Evolutionary conservation across 2,113 vertebrate genomes (phyloP).

Genomic region (Acanthisitta chloris): DNA sequence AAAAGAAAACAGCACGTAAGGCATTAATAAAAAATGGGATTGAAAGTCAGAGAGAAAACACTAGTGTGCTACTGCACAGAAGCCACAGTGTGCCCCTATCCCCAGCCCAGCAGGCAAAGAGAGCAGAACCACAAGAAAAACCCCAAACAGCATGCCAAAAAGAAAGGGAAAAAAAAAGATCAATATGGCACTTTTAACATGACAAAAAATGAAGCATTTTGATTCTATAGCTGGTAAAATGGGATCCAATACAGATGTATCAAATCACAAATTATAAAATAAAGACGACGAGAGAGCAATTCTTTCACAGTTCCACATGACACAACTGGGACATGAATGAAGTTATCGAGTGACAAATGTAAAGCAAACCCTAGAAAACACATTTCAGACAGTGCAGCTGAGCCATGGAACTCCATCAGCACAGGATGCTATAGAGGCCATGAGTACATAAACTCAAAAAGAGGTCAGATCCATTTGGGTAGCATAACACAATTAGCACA

Average conservation of each 20-base stretch:
- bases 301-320: background rate
- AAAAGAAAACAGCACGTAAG: background rate
- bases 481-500: background rate
- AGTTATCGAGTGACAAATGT: background rate
- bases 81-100: background rate
- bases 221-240: background rate
- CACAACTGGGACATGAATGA: background rate
- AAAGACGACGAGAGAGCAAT: background rate
- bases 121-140: background rate
- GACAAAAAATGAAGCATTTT: background rate
- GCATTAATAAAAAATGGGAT: background rate
- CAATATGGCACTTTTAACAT: background rate
- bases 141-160: background rate
- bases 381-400: background rate
- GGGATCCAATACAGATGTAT: background rate
- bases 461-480: background rate
- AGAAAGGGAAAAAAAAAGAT: background rate
- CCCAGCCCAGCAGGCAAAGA: background rate
- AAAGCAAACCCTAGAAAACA: background rate
- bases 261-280: background rate
- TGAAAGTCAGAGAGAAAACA: background rate
- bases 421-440: background rate
- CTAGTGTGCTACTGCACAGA: background rate
- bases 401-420: background rate
- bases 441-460: background rate